These are phyloP conservation scores for Ageneiosus marmoratus DNA, from an alignment of 2,113 vertebrate species.

Conservation along the genomic window DNA sequence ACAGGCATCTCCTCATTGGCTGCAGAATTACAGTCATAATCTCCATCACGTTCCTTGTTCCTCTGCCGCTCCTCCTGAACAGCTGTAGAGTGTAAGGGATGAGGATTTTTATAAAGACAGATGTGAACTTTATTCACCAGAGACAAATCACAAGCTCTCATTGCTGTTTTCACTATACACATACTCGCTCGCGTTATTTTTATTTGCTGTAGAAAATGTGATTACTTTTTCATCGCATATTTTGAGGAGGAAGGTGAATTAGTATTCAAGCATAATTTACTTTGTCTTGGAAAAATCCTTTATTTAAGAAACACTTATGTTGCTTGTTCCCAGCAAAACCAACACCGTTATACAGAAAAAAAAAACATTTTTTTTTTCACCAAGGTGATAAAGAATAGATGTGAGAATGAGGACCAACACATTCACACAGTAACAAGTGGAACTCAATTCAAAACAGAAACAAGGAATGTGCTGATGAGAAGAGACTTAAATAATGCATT, in stretches of 20 bases:
- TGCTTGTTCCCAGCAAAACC: not conserved
- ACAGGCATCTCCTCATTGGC: conserved; percentile 92
- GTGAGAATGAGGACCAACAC: not conserved
- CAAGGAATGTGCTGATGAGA: not conserved
- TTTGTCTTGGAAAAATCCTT: not conserved
- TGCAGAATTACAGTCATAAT: conserved; percentile 75
- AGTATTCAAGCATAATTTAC: not conserved
- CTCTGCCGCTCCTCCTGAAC: conserved; percentile 91
- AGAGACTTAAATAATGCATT: not conserved
- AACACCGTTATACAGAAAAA: not conserved
- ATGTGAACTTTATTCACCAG: not conserved
- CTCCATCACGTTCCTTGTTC: conserved; percentile 84
- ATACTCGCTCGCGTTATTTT: too few relatives aligned
- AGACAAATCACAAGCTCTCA: not conserved
- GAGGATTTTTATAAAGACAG: not conserved
- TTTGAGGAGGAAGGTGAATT: not conserved
- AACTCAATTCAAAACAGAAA: not conserved
- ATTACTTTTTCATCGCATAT: not conserved
- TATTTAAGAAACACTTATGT: not conserved
- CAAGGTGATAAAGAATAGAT: not conserved
- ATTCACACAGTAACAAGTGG: not conserved
- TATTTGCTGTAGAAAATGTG: not conserved
- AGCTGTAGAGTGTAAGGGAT: conserved; percentile 64
- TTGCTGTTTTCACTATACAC: not conserved
- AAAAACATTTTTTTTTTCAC: not conserved